These are phyloP conservation scores for Labrus mixtus DNA, from an alignment of 2,113 vertebrate species.

Conservation along the genomic window DNA sequence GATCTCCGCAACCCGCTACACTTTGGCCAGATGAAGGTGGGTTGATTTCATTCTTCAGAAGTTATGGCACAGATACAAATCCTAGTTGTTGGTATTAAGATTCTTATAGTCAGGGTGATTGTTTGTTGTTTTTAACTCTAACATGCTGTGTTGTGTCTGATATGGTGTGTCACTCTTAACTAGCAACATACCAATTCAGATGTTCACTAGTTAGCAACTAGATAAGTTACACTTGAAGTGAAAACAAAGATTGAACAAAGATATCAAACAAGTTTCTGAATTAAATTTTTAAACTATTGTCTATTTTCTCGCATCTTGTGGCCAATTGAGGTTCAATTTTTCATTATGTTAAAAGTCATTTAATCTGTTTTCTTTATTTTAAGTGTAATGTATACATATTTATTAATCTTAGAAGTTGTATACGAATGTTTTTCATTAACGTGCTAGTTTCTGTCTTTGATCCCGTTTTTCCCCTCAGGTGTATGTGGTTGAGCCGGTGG, in stretches of 20 bases:
- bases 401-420: too few species aligned
- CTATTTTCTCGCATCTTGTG: not conserved
- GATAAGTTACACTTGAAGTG: too few species aligned
- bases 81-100: too few species aligned
- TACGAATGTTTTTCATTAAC: too few species aligned
- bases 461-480: conserved; percentile 80
- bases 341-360: not conserved
- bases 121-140: not conserved
- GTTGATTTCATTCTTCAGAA: not conserved
- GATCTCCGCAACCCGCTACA: conserved; percentile 92
- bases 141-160: too few species aligned
- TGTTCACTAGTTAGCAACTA: too few species aligned
- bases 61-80: not conserved
- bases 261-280: not conserved
- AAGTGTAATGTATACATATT: too few species aligned
- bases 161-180: too few species aligned
- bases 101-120: not conserved
- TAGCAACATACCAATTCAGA: too few species aligned
- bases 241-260: too few species aligned
- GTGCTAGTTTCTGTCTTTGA: too few species aligned
- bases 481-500: conserved; percentile 90
- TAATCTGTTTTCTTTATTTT: not conserved
- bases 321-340: not conserved
- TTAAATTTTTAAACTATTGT: not conserved
- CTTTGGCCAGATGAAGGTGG: conserved; percentile 93